Evolutionary conservation across 2,888 invertebrate genomes (phyloP).

Genomic region (Parochlus steinenii): DNA sequence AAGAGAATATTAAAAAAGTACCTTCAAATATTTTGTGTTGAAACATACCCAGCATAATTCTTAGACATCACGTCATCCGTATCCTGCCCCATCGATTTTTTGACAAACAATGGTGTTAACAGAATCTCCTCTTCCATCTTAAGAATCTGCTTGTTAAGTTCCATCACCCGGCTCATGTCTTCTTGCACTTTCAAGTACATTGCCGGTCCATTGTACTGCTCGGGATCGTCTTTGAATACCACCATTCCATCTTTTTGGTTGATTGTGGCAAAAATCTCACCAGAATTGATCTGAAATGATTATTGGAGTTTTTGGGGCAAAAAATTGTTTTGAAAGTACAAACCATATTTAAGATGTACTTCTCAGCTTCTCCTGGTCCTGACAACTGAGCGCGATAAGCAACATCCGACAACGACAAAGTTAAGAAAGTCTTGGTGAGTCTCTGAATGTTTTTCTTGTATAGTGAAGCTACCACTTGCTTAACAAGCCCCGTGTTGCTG

Average conservation of each 20-base stretch:
- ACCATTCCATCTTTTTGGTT: constrained; percentile 98
- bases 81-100: constrained; percentile 6
- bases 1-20: too few relatives aligned
- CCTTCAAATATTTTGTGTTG: too few relatives aligned
- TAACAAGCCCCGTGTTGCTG: constrained; percentile 60
- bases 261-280: constrained; percentile 91
- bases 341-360: constrained; percentile 90
- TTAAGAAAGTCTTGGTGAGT: constrained; percentile 86
- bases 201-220: constrained; percentile 80
- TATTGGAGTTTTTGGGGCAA: constrained; percentile 11
- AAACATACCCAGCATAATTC: too few relatives aligned
- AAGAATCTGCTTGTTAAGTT: constrained; percentile 72
- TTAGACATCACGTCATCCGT: too few relatives aligned
- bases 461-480: constrained; percentile 72
- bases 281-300: constrained; percentile 69
- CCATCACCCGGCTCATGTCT: constrained; percentile 71
- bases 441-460: constrained; percentile 95
- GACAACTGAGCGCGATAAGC: constrained; percentile 76
- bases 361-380: constrained; percentile 77
- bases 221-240: constrained; percentile 86
- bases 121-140: constrained; percentile 92
- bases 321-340: constrained; percentile 19
- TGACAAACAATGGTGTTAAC: constrained; percentile 55
- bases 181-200: constrained; percentile 77
- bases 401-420: constrained; percentile 74